Base-by-base conservation (phyloP, 2,797 vertebrate genomes). In the Lacerta agilis region DNA sequence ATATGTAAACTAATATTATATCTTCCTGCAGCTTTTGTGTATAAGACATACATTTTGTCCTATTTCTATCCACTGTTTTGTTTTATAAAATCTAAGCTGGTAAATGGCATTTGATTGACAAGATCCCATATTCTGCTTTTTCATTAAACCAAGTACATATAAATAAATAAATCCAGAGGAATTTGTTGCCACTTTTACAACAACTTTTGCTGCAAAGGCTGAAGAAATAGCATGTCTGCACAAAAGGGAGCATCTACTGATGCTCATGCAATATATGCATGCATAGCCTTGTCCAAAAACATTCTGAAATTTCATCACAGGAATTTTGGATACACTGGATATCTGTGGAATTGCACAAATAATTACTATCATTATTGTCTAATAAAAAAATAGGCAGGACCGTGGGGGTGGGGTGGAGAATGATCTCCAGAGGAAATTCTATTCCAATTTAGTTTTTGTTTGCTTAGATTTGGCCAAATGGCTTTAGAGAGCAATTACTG, bases 1-100 rank as follows among this genome's bases (percentile, higher is more conserved):
- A 97, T 97, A 97, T 97, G 97, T 97, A 97, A 97, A 97, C 96
- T 95, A 97, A 96, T 93, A 88, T 94, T 94, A 84, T 95, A 95
- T 96, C 95, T 97, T 96, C 84, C 90, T 93, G 92, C 93, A 92
- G 95, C 94, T 95, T 95, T 87, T 94, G 94, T 93, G 95, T 84
- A 81, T 89, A 83, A 93, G 91, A 91, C 95, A 96, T 97, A 96
- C 94, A 95, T 97, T 97, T 96, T 94, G 94, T 96, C 91, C 96
- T 97, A 95, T 96, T 96, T 96, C 86, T 89, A 95, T 94, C 92
- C 95, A 95, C 73, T 91, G 87, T 92, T 95, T 95, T 91, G 83
- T 95, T 95, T 91, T 93, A 95, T 94, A 95, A 96, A 97, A 94
- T 88, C 84, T 92, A 94, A 93, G 86, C 88, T 93, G 91, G 93